A percentile compares a stretch with the other conserved stretches of the same genome.
phyloP scores from a whole-genome alignment of 2,888 invertebrate species.

The Tetragonula carbonaria region DNA sequence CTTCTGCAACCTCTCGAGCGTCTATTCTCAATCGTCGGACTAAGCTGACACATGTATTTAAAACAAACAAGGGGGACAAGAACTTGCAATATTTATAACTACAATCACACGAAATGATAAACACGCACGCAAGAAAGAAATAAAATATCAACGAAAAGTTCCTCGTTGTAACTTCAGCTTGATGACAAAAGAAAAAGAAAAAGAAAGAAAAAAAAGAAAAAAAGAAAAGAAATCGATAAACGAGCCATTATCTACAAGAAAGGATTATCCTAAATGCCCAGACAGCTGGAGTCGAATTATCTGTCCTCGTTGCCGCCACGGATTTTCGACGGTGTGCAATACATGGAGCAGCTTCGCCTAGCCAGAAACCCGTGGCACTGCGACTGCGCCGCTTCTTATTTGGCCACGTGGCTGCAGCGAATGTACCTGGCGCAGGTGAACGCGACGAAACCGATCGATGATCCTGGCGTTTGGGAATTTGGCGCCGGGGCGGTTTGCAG shows the following conservation, averaged over 20 bases:
- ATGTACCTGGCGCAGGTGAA: slow-evolving; percentile 67
- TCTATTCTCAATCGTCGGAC: too few species aligned
- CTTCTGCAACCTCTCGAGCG: too few species aligned
- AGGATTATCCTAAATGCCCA: slow-evolving; percentile 75
- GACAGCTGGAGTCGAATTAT: slow-evolving; percentile 91
- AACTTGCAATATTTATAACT: neutral
- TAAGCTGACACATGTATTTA: too few species aligned
- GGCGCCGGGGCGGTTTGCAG: slow-evolving; percentile 85
- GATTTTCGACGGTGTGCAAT: slow-evolving; percentile 87
- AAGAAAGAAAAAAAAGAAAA: too few species aligned
- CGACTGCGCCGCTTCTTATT: slow-evolving; percentile 90
- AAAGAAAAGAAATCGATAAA: too few species aligned
- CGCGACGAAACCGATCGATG: slow-evolving; percentile 17
- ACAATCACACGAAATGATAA: neutral
- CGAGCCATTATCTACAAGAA: neutral
- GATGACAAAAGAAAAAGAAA: too few species aligned
- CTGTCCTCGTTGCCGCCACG: slow-evolving; percentile 89
- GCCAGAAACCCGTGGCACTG: slow-evolving; percentile 93
- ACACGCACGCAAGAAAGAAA: neutral
- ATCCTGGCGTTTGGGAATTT: slow-evolving; percentile 75
- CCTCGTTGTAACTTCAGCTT: neutral
- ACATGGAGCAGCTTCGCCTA: slow-evolving; percentile 88
- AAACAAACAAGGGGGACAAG: too few species aligned
- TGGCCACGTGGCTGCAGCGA: slow-evolving; percentile 86
- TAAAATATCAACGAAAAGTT: neutral